Evolutionary conservation across 1,140 invertebrate species (phyloP).

Genomic region (Pogonomyrmex barbatus): DNA sequence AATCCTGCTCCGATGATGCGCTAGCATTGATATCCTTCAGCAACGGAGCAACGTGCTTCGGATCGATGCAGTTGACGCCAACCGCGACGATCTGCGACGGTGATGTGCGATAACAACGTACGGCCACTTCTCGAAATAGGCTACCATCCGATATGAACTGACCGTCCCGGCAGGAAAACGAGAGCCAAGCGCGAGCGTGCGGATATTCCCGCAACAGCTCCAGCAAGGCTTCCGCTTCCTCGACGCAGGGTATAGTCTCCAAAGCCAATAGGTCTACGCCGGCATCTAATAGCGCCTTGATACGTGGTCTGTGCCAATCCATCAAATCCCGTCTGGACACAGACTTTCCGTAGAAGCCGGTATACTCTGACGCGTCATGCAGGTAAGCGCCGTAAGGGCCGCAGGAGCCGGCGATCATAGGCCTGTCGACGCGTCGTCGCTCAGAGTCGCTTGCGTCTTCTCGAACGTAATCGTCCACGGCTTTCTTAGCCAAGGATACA

Average conservation of each 20-base stretch:
- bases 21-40: slow-evolving; percentile 85
- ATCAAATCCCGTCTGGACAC: slow-evolving; percentile 89
- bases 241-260: slow-evolving; percentile 94
- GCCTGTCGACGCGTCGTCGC: slow-evolving; percentile 73
- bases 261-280: slow-evolving; percentile 94
- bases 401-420: slow-evolving; percentile 92
- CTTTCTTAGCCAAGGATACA: slow-evolving; percentile 89
- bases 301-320: slow-evolving; percentile 92
- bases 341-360: slow-evolving; percentile 91
- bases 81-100: slow-evolving; percentile 91
- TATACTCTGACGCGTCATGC: slow-evolving; percentile 96
- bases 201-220: slow-evolving; percentile 92
- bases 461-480: slow-evolving; percentile 86
- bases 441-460: slow-evolving; percentile 79
- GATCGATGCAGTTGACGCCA: slow-evolving; percentile 94
- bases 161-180: slow-evolving; percentile 93
- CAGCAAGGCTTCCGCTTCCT: slow-evolving; percentile 93
- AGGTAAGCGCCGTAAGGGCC: slow-evolving; percentile 96
- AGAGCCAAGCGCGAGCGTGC: slow-evolving; percentile 91
- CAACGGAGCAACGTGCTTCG: slow-evolving; percentile 87
- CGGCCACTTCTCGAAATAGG: slow-evolving; percentile 88
- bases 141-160: slow-evolving; percentile 91
- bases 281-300: slow-evolving; percentile 91
- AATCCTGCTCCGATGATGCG: slow-evolving; percentile 27
- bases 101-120: slow-evolving; percentile 88